A percentile compares a stretch with the other conserved stretches of the same genome.
Evolutionary conservation across 2,797 vertebrate genomes (phyloP).

Genomic region (Dryobates pubescens): DNA sequence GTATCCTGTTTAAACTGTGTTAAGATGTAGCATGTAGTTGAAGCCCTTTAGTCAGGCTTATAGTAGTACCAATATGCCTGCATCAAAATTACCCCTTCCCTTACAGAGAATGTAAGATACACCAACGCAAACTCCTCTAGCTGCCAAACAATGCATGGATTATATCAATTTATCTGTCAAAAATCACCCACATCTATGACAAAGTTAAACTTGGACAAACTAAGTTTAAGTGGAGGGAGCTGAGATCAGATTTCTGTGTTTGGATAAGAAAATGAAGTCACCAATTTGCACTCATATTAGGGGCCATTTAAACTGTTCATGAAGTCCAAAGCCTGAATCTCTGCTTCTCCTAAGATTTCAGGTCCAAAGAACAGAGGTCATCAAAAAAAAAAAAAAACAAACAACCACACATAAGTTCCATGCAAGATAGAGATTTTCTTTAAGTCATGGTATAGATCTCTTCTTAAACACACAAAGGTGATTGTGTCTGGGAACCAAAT

Average conservation of each 20-base stretch:
- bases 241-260: background rate
- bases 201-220: background rate
- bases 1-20: background rate
- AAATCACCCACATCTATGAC: background rate
- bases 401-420: background rate
- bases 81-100: background rate
- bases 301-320: background rate
- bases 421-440: background rate
- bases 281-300: background rate
- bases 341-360: background rate
- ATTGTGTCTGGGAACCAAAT: background rate
- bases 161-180: background rate
- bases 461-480: background rate
- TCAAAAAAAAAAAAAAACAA: background rate
- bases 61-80: background rate
- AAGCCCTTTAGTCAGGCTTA: background rate
- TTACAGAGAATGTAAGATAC: background rate
- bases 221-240: background rate
- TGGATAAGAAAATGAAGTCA: background rate
- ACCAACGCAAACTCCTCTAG: background rate
- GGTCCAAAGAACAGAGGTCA: accelerated
- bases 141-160: accelerated
- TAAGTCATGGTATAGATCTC: background rate
- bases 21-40: background rate
- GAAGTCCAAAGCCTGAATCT: background rate